phyloP scores from a whole-genome alignment of 2,888 invertebrate genomes.

The Tanypteryx hageni region DNA sequence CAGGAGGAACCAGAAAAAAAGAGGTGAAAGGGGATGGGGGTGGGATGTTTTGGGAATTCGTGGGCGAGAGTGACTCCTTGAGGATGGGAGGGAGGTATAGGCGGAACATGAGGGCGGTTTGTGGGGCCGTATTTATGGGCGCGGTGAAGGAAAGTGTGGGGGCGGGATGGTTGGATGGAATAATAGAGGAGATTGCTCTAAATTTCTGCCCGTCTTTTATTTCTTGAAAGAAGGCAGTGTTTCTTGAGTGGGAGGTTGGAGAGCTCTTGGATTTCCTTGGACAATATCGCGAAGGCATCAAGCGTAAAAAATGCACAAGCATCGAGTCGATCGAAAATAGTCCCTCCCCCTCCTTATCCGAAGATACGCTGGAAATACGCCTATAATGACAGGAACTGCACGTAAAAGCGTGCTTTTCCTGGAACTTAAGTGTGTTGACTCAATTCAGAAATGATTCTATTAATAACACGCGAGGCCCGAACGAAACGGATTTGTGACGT shows the following conservation, averaged over 20 bases:
- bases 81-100: neutral
- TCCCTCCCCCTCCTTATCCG: neutral
- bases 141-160: neutral
- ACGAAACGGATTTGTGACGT: neutral
- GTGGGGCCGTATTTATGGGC: neutral
- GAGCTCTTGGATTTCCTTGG: neutral
- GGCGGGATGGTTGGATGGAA: neutral
- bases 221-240: neutral
- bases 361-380: neutral
- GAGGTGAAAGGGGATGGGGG: neutral
- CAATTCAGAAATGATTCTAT: neutral
- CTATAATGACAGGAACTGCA: neutral
- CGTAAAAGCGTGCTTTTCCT: neutral
- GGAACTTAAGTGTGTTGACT: neutral
- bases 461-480: neutral
- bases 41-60: neutral
- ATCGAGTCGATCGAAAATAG: neutral
- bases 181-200: conserved; percentile 8
- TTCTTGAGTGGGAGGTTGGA: neutral
- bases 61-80: no score
- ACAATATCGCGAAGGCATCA: conserved; percentile 11
- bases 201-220: neutral
- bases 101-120: neutral
- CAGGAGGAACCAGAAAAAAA: neutral
- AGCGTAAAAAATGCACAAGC: neutral